Conservation (phyloP, 2,888 invertebrate species). For the Rhopalosiphum nymphaeae region DNA sequence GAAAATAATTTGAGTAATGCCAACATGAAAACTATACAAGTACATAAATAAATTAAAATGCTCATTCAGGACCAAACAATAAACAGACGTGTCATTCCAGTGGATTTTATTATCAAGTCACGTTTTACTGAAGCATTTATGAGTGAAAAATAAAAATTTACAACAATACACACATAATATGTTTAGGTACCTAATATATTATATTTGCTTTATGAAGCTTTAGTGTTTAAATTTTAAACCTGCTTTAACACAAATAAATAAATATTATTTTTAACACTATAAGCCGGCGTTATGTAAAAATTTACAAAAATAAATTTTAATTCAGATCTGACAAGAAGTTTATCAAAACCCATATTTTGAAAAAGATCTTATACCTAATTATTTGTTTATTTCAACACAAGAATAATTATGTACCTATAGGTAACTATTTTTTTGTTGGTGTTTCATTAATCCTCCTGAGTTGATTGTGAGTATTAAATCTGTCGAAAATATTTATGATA, state of each 20-base stretch:
- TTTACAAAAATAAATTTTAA: too few relatives aligned
- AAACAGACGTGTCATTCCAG: not conserved
- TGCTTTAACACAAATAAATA: too few relatives aligned
- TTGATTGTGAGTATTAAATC: too few relatives aligned
- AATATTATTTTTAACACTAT: not conserved
- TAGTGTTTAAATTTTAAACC: not conserved
- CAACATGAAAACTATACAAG: not conserved
- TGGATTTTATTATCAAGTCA: not conserved
- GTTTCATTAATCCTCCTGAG: too few relatives aligned
- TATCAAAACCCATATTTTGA: not conserved
- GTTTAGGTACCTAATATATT: not conserved
- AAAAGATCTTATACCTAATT: not conserved
- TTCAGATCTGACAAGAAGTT: too few relatives aligned
- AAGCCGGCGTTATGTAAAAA: too few relatives aligned
- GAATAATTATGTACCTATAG: too few relatives aligned
- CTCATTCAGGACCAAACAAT: not conserved
- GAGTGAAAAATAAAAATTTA: constrained; percentile 1
- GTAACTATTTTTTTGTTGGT: too few relatives aligned
- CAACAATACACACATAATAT: not conserved
- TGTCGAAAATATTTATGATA: too few relatives aligned
- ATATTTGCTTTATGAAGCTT: not conserved
- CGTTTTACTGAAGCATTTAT: too few relatives aligned
- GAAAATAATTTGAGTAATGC: not conserved
- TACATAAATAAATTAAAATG: not conserved
- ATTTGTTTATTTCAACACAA: too few relatives aligned